Conservation (phyloP, 2,888 invertebrate species). For the Lochmaea capreae region DNA sequence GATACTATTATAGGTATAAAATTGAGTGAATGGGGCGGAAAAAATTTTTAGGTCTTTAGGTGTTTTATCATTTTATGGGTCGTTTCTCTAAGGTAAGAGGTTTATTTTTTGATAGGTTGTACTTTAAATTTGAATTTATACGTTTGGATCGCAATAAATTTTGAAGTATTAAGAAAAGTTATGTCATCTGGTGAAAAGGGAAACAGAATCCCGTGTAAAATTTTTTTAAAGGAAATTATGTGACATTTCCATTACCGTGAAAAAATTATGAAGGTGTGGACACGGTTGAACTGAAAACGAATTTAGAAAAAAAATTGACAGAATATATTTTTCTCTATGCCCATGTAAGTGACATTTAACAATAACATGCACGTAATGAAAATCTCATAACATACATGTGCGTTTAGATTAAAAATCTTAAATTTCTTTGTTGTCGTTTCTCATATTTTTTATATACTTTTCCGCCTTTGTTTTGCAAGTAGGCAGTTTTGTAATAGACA, state of each 20-base stretch:
- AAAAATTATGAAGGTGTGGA: background rate
- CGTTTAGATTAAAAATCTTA: no score
- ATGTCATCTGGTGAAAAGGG: background rate
- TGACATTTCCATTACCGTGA: background rate
- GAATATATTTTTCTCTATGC: no score
- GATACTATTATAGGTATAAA: slow-evolving; percentile 39
- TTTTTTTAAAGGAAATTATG: no score
- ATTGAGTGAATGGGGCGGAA: slow-evolving; percentile 35
- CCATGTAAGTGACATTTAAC: no score
- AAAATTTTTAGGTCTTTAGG: slow-evolving; percentile 14
- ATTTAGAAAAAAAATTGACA: background rate
- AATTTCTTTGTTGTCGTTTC: no score
- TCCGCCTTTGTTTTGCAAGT: no score
- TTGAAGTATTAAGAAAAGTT: background rate
- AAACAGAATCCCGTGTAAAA: background rate
- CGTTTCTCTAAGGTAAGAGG: slow-evolving; percentile 6
- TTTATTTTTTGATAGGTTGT: slow-evolving; percentile 9
- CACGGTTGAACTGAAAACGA: background rate
- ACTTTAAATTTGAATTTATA: slow-evolving; percentile 9
- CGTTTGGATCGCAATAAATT: background rate
- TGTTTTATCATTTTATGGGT: slow-evolving; percentile 16
- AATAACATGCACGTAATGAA: no score
- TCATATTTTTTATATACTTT: no score
- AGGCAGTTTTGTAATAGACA: no score
- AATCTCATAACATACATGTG: no score